phyloP scores from a whole-genome alignment of 2,113 vertebrate genomes.

The Thymallus thymallus region DNA sequence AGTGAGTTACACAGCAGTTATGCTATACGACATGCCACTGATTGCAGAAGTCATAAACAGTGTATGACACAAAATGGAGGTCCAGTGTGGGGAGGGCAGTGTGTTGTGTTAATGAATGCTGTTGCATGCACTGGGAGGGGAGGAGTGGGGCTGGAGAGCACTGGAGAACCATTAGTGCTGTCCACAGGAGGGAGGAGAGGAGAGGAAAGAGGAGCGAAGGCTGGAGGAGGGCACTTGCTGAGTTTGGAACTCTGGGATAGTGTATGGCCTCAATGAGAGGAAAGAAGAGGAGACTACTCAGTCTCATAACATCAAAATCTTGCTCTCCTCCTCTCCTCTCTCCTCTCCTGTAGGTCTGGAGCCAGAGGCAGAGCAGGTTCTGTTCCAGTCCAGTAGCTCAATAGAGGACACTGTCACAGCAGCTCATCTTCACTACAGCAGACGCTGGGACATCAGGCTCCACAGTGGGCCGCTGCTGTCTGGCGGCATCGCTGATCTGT shows the following conservation, averaged over 20 bases:
- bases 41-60: conserved; percentile 46
- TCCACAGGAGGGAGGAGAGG: conserved; percentile 43
- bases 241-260: background rate
- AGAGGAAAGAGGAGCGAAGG: background rate
- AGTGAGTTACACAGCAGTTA: background rate
- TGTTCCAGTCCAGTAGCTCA: too few relatives aligned
- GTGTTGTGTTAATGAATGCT: conserved; percentile 3
- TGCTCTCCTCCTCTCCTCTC: background rate
- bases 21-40: conserved; percentile 41
- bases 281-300: background rate
- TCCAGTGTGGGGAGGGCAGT: conserved; percentile 20
- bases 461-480: conserved; percentile 47
- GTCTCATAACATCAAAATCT: background rate
- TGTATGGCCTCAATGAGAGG: too few relatives aligned
- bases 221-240: conserved; percentile 9
- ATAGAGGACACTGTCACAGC: conserved; percentile 32
- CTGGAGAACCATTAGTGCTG: conserved; percentile 42
- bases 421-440: conserved; percentile 58
- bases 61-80: conserved; percentile 28
- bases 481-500: background rate
- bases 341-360: conserved; percentile 16
- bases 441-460: background rate
- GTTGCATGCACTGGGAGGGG: conserved; percentile 15
- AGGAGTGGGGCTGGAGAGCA: background rate
- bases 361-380: background rate